phyloP scores from a whole-genome alignment of 2,888 invertebrate genomes.

The Heliconius charithonia region DNA sequence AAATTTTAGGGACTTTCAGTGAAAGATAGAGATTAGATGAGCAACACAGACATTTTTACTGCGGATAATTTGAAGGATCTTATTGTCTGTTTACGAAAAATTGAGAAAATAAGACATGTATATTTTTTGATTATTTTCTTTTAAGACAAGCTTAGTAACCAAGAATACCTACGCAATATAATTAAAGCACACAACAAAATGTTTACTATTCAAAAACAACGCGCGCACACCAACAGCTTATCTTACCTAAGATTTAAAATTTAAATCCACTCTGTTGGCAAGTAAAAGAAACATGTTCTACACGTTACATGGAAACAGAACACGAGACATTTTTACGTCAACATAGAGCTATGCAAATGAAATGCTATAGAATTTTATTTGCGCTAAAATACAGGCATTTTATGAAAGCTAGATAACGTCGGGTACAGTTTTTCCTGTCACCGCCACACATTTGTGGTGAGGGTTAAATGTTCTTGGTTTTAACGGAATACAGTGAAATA shows the following conservation, averaged over 20 bases:
- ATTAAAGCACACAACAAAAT: background rate
- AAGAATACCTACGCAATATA: background rate
- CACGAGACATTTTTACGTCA: slow-evolving; percentile 30
- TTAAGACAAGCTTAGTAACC: background rate
- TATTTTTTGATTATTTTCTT: background rate
- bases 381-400: slow-evolving; percentile 41
- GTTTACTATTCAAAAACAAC: slow-evolving; percentile 2
- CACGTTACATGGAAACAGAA: slow-evolving; percentile 22
- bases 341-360: slow-evolving; percentile 35
- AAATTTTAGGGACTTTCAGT: too few species aligned
- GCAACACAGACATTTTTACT: too few species aligned
- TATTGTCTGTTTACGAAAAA: background rate
- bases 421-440: slow-evolving; percentile 46
- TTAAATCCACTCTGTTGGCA: slow-evolving; percentile 19
- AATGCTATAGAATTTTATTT: slow-evolving; percentile 42
- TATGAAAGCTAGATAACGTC: slow-evolving; percentile 46
- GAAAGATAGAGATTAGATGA: too few species aligned
- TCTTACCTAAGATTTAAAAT: slow-evolving; percentile 24
- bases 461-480: slow-evolving; percentile 44
- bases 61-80: too few species aligned
- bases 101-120: background rate
- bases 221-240: background rate
- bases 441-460: slow-evolving; percentile 43
- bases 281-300: slow-evolving; percentile 23
- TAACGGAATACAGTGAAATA: slow-evolving; percentile 34